These are phyloP conservation scores for Thecophora atra DNA, from an alignment of 2,888 invertebrate genomes.

Conservation along the genomic window DNA sequence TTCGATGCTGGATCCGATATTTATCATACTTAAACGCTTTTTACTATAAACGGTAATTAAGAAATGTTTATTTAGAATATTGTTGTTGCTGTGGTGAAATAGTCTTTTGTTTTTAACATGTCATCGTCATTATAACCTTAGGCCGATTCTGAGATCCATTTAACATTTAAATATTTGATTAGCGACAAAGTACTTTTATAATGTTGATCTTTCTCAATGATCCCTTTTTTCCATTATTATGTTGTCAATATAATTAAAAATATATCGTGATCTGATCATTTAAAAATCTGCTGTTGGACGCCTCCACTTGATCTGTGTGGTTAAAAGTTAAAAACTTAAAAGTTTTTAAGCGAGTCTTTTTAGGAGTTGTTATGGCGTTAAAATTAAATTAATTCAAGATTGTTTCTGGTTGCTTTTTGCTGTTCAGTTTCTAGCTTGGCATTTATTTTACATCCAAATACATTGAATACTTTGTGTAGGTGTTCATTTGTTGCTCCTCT, in stretches of 20 bases:
- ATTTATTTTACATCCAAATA: neutral
- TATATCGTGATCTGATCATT: neutral
- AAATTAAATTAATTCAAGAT: neutral
- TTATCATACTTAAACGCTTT: slow-evolving; percentile 14
- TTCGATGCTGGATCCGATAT: slow-evolving; percentile 26
- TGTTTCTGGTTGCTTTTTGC: neutral
- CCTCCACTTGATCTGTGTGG: slow-evolving; percentile 5
- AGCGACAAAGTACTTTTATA: neutral
- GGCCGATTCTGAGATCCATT: neutral
- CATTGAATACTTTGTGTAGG: neutral
- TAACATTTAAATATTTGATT: neutral
- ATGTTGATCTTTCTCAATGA: slow-evolving; percentile 3
- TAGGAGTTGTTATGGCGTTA: neutral
- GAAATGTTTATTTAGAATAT: neutral
- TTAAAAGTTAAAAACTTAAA: neutral
- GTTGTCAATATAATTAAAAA: neutral
- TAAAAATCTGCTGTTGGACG: slow-evolving; percentile 1
- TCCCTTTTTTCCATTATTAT: neutral
- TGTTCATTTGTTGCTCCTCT: neutral
- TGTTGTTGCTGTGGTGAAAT: neutral
- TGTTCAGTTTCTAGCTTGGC: neutral
- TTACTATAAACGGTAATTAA: slow-evolving; percentile 12
- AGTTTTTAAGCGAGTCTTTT: neutral
- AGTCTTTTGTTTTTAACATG: neutral
- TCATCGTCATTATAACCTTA: too few relatives aligned